Evolutionary conservation across 2,113 vertebrate species (phyloP).

Genomic region (Centropristis striata): DNA sequence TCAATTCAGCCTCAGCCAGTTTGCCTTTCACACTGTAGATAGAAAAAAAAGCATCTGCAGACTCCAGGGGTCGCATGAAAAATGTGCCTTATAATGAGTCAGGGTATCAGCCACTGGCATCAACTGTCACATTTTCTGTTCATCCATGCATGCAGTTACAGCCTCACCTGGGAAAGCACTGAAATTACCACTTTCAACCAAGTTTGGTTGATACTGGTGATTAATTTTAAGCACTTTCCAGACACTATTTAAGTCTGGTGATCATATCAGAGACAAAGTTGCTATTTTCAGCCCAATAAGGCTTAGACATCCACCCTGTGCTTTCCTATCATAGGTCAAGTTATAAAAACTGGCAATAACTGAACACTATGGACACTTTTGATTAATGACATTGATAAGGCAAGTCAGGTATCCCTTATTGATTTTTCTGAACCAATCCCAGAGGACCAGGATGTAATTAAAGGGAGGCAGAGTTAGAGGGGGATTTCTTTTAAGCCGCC

Average conservation of each 20-base stretch:
- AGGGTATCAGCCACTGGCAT: neutral
- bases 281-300: neutral
- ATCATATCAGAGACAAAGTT: neutral
- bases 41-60: neutral
- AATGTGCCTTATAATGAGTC: slow-evolving; percentile 16
- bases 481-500: neutral
- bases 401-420: slow-evolving; percentile 8
- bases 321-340: neutral
- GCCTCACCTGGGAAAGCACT: slow-evolving; percentile 28
- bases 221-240: slow-evolving; percentile 15
- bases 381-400: slow-evolving; percentile 20
- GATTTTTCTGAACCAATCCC: slow-evolving; percentile 28
- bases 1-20: slow-evolving; percentile 28
- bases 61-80: slow-evolving; percentile 32
- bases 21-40: neutral
- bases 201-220: slow-evolving; percentile 1
- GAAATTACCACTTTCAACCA: slow-evolving; percentile 17
- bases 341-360: neutral
- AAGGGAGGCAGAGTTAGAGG: slow-evolving; percentile 17
- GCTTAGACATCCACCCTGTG: neutral
- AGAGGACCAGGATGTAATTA: slow-evolving; percentile 44
- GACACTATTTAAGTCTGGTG: neutral
- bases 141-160: slow-evolving; percentile 31
- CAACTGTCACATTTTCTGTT: slow-evolving; percentile 12
- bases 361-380: neutral